Percentiles rank a stretch among this genome's conserved stretches.
Conservation (phyloP, 2,113 vertebrate genomes). For the Calyptomena viridis region DNA sequence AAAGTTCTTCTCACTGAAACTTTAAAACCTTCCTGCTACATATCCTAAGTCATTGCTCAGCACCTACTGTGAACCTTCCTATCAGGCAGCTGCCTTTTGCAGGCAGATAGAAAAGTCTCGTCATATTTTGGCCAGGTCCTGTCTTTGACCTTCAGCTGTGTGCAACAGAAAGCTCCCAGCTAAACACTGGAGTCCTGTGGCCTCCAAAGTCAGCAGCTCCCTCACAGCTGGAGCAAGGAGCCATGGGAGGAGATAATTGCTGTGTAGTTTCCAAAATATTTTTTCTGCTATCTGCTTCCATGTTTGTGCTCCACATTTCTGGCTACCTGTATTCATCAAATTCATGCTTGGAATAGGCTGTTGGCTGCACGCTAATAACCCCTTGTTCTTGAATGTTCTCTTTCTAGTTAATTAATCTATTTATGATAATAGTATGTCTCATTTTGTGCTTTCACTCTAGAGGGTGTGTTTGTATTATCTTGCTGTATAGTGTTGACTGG, state of each 20-base stretch:
- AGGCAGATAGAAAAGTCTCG: not conserved
- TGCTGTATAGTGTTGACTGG: not conserved
- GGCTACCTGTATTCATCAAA: conserved; percentile 38
- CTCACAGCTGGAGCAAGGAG: accelerated
- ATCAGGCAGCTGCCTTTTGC: not conserved
- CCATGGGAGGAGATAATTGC: not conserved
- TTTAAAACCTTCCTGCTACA: not conserved
- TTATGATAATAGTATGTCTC: conserved; percentile 56
- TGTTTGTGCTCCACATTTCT: accelerated
- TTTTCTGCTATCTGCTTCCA: not conserved
- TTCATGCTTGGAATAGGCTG: not conserved
- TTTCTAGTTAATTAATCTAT: conserved; percentile 62
- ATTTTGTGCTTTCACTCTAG: conserved; percentile 32
- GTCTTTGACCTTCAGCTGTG: not conserved
- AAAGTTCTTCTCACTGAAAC: not conserved
- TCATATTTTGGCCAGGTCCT: not conserved
- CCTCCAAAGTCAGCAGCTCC: not conserved
- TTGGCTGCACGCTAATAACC: not conserved
- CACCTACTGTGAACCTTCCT: not conserved
- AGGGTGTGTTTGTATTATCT: conserved; percentile 45
- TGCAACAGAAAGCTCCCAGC: not conserved
- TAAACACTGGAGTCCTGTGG: not conserved
- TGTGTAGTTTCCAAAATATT: not conserved
- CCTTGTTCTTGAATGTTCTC: conserved; percentile 35
- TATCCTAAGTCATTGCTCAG: not conserved